Evolutionary conservation across 2,113 vertebrate species (phyloP), one percentile per base, ranked within the genome.

Genomic region (Hymenochirus boettgeri): DNA sequence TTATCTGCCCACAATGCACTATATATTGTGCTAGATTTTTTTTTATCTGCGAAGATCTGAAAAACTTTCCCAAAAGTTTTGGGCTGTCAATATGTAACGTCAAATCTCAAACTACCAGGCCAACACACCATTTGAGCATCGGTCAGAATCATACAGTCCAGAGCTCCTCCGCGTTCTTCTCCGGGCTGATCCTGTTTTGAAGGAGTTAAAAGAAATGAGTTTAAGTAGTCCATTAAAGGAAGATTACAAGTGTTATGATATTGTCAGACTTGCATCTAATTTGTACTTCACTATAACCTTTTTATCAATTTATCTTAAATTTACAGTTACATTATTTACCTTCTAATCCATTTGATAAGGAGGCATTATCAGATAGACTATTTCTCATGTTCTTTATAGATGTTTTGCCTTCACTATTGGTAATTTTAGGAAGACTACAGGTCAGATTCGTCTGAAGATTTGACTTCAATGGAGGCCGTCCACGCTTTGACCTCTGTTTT

Each of bases 381-480:
- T 25, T 73, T 57, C 76, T 66, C 45, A 74, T 70, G 51, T 67
- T 77, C 64, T 82, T 83, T 53, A 77, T 83, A 75, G 89, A 80
- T 29, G 80, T 73, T 54, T 90, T 91, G 45, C 90, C 85, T 70
- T 99, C 96, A 0, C 72, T 87, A 79, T 72, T 88, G 1, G 90
- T 79, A 0, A 89, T 80, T 74, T 92, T 95, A 57, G 91, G 81
- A 50, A 90, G 65, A 65, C 86, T 79, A 67, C 90, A 91, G 0
- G 84, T 79, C 0, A 85, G 72, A 58, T 83, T 83, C 22, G 86
- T 75, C 2, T 84, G 85, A 26, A 94, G 90, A 0, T 89, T 78
- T n/a, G 91, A 89, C 72, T 93, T 92, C 74, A 91, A 84, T 65
- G 90, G 91, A 46, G 95, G 95, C 24, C 95, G 92, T 5, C 96